These are phyloP conservation scores for Ibidorhyncha struthersii DNA, from an alignment of 2,113 vertebrate species.

Conservation along the genomic window DNA sequence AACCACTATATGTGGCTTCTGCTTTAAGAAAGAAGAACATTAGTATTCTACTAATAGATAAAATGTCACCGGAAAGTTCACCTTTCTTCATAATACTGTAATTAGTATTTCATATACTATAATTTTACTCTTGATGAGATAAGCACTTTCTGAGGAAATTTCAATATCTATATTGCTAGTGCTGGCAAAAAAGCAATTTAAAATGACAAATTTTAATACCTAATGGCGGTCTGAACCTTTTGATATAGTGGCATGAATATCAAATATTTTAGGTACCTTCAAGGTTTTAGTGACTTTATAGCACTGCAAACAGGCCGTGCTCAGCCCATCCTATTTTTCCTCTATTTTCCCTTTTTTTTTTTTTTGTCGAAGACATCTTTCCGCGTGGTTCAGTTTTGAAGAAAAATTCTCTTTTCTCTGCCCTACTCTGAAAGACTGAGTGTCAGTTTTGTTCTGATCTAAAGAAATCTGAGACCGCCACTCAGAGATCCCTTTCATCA, in stretches of 20 bases:
- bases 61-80: constrained; percentile 79
- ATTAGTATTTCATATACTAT: constrained; percentile 85
- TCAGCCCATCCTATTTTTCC: not conserved
- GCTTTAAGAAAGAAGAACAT: constrained; percentile 72
- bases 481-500: not conserved
- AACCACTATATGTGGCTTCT: constrained; percentile 11
- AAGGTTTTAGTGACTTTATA: constrained; percentile 59
- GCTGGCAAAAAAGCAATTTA: constrained; percentile 72
- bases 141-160: constrained; percentile 81
- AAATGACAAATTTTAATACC: constrained; percentile 80
- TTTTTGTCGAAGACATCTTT: not conserved
- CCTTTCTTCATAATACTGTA: constrained; percentile 82
- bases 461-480: not conserved
- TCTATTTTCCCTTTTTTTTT: not conserved
- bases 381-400: not conserved
- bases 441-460: constrained; percentile 2
- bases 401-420: not conserved
- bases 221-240: constrained; percentile 74
- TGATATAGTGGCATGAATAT: constrained; percentile 67
- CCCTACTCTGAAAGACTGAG: not conserved
- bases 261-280: constrained; percentile 64
- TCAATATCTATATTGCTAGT: constrained; percentile 76
- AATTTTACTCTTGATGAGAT: constrained; percentile 84
- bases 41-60: constrained; percentile 78
- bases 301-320: not conserved